Percentiles rank a stretch among this genome's conserved stretches.
Evolutionary conservation across 2,888 invertebrate genomes (phyloP).

Genomic region (Xylota sylvarum): DNA sequence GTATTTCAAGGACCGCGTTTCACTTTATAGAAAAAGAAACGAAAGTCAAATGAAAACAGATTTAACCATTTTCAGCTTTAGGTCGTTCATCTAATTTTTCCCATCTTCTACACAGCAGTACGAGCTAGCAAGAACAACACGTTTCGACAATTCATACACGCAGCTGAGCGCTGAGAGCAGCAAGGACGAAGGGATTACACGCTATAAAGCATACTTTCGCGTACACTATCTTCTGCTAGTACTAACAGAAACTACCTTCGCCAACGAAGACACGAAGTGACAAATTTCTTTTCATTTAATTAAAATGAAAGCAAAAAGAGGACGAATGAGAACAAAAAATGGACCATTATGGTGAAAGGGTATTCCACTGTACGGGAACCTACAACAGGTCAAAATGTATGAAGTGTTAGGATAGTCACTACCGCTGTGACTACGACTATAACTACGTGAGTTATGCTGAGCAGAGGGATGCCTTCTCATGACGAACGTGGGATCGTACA

Average conservation of each 20-base stretch:
- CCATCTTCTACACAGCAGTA: constrained; percentile 20
- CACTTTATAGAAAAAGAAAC: background rate
- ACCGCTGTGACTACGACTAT: constrained; percentile 38
- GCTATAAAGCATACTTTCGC: constrained; percentile 72
- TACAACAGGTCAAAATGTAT: constrained; percentile 62
- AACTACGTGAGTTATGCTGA: constrained; percentile 67
- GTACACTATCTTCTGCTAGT: constrained; percentile 52
- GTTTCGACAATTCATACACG: constrained; percentile 63
- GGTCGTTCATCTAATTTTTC: constrained; percentile 33
- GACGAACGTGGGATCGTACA: constrained; percentile 72
- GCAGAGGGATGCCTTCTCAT: constrained; percentile 45
- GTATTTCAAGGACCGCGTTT: background rate
- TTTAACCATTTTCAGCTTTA: constrained; percentile 30
- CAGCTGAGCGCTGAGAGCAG: constrained; percentile 39
- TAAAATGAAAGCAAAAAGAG: constrained; percentile 61
- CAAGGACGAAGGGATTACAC: constrained; percentile 56
- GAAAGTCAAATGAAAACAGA: constrained; percentile 37
- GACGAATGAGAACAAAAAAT: constrained; percentile 1
- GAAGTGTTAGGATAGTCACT: constrained; percentile 13
- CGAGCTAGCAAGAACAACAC: constrained; percentile 43
- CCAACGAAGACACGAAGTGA: constrained; percentile 65
- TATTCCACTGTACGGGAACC: constrained; percentile 41
- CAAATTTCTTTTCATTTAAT: constrained; percentile 76
- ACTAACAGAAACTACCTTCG: constrained; percentile 46
- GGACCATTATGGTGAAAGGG: constrained; percentile 54